phyloP scores from a whole-genome alignment of 2,797 vertebrate genomes.

The Emydoidea blandingii region DNA sequence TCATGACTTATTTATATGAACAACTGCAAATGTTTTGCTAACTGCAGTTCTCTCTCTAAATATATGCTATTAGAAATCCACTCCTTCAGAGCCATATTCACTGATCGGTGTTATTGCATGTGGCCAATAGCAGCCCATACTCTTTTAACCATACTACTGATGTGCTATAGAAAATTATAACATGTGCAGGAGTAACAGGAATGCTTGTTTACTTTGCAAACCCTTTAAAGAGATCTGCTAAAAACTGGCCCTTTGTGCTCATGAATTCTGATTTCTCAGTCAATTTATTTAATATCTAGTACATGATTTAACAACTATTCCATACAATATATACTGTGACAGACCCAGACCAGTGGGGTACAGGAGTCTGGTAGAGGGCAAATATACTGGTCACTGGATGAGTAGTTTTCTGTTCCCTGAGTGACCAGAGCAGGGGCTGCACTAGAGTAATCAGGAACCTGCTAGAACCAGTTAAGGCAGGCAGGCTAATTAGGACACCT shows the following conservation, averaged over 20 bases:
- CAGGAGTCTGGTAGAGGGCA: too few relatives aligned
- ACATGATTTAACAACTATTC: not conserved
- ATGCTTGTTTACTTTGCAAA: not conserved
- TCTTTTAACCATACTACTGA: not conserved
- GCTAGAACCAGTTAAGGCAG: too few relatives aligned
- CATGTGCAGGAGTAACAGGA: not conserved
- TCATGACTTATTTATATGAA: not conserved
- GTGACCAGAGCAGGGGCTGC: too few relatives aligned
- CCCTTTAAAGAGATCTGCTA: not conserved
- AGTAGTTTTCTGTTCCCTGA: too few relatives aligned
- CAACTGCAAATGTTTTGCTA: slow-evolving; percentile 16
- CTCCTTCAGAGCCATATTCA: not conserved
- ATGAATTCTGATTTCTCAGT: not conserved
- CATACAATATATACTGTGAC: not conserved
- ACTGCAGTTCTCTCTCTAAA: not conserved
- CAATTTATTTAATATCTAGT: not conserved
- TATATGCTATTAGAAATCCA: not conserved
- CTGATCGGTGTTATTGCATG: not conserved
- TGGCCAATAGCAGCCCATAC: not conserved
- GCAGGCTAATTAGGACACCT: too few relatives aligned
- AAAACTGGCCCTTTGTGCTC: not conserved
- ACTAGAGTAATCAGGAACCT: too few relatives aligned
- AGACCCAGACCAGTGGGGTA: too few relatives aligned
- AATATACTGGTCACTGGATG: too few relatives aligned
- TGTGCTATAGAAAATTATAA: not conserved